Evolutionary conservation across 2,888 invertebrate species (phyloP).

Genomic region (Aphidoletes aphidimyza): DNA sequence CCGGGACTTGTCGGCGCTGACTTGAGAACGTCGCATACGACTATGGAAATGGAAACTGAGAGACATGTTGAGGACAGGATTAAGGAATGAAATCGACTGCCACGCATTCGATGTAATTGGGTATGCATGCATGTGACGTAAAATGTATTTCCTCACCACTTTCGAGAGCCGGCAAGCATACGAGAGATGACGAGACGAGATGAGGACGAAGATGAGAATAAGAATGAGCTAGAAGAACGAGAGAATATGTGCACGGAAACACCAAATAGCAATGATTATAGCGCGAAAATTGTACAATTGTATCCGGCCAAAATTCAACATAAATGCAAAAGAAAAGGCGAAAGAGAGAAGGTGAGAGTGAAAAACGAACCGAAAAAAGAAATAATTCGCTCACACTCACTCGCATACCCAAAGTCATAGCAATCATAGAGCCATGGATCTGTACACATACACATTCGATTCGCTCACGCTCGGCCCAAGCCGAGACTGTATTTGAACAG

Average conservation of each 20-base stretch:
- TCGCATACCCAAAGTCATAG: not conserved
- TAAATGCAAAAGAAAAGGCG: constrained; percentile 31
- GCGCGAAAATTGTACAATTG: constrained; percentile 47
- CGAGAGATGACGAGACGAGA: not conserved
- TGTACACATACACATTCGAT: not conserved
- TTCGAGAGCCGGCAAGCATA: not conserved
- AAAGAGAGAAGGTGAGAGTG: too few species aligned
- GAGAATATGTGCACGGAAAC: constrained; percentile 52
- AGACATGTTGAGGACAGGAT: constrained; percentile 2
- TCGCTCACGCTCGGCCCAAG: not conserved
- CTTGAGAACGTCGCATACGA: too few species aligned
- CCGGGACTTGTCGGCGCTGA: too few species aligned
- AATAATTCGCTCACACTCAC: not conserved
- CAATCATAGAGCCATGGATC: not conserved
- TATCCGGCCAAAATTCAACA: constrained; percentile 23
- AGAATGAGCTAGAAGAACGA: too few species aligned
- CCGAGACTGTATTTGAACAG: not conserved
- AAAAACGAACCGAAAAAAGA: too few species aligned
- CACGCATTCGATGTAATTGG: constrained; percentile 39
- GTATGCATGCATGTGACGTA: constrained; percentile 49
- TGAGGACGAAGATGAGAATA: not conserved
- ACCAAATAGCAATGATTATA: constrained; percentile 53
- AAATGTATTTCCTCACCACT: constrained; percentile 49
- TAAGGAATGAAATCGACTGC: constrained; percentile 23
- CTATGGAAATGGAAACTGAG: not conserved